These are phyloP conservation scores for Ceratotherium simum DNA, from an alignment of 2,113 vertebrate species.

Conservation along the genomic window DNA sequence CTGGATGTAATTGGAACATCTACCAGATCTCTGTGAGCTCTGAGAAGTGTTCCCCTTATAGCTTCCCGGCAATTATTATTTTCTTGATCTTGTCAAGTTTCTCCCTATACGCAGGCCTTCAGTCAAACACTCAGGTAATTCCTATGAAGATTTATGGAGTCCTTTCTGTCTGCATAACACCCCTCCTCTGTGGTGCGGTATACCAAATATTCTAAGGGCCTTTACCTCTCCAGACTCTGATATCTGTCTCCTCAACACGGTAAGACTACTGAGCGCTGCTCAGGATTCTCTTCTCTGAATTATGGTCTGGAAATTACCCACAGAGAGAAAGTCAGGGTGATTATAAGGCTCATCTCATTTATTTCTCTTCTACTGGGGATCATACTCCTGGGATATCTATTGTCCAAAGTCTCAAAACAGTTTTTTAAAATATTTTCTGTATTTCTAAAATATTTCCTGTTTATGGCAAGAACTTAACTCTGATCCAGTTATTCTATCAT, in stretches of 20 bases:
- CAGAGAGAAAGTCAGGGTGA: background rate
- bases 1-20: background rate
- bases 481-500: background rate
- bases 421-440: background rate
- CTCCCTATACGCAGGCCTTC: no score
- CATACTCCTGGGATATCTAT: background rate
- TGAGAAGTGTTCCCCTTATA: background rate
- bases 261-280: background rate
- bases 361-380: background rate
- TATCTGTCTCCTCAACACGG: background rate
- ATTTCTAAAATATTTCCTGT: background rate
- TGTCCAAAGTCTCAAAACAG: background rate
- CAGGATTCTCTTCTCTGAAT: background rate
- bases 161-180: background rate
- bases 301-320: background rate
- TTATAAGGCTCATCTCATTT: background rate
- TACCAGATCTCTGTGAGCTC: background rate
- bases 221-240: background rate
- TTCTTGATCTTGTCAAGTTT: no score
- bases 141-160: background rate
- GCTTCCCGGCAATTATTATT: background rate
- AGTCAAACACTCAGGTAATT: background rate
- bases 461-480: background rate
- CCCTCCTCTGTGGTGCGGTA: background rate
- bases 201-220: no score